Evolutionary conservation across 2,797 vertebrate species (phyloP).

Genomic region (Perodicticus potto): DNA sequence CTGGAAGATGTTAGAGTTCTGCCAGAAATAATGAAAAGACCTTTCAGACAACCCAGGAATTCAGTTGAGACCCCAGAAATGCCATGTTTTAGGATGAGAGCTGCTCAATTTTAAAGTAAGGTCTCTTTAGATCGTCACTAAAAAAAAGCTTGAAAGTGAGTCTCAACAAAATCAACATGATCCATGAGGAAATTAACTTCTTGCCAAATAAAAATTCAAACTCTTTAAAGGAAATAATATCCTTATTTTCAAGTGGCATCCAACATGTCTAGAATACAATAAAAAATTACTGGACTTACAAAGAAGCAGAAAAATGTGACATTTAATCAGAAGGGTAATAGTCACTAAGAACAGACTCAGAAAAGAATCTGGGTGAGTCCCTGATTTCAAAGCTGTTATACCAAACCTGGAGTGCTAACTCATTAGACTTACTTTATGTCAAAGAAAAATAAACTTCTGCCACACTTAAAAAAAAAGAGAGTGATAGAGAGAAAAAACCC

Average conservation of each 20-base stretch:
- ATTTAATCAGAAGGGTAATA: neutral
- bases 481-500: neutral
- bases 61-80: neutral
- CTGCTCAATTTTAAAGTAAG: neutral
- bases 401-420: neutral
- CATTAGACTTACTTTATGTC: slow-evolving; percentile 12
- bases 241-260: neutral
- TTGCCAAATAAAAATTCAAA: neutral
- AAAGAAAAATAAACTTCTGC: slow-evolving; percentile 41
- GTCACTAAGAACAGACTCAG: neutral
- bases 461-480: neutral
- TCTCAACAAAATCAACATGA: neutral
- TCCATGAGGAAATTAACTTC: neutral
- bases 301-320: neutral
- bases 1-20: neutral
- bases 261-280: neutral
- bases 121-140: neutral
- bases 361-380: neutral
- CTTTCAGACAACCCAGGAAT: neutral
- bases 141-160: neutral
- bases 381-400: neutral
- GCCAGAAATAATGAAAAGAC: neutral
- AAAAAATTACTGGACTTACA: neutral
- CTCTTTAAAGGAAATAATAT: neutral
- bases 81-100: neutral